phyloP scores from a whole-genome alignment of 2,797 vertebrate species.

The Dicrostonyx torquatus region DNA sequence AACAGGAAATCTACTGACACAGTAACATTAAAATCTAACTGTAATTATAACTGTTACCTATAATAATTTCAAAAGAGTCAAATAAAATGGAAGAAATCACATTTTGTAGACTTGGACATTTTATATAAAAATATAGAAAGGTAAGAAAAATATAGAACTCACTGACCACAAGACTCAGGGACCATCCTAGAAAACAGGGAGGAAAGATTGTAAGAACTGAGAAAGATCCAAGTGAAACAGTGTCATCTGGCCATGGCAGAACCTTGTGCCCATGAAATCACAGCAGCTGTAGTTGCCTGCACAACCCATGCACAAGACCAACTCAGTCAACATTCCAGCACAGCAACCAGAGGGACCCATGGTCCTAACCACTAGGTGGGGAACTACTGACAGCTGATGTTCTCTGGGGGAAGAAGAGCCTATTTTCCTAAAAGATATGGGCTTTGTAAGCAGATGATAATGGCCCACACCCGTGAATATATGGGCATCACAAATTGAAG shows the following conservation, averaged over 20 bases:
- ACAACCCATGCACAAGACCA: not conserved
- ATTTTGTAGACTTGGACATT: not conserved
- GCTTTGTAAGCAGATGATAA: not conserved
- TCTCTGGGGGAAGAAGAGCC: not conserved
- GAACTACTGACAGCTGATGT: not conserved
- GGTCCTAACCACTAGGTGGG: not conserved
- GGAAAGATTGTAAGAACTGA: not conserved
- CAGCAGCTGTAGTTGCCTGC: not conserved
- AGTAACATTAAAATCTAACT: not conserved
- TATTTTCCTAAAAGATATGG: not conserved
- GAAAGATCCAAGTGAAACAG: not conserved
- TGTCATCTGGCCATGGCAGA: no score
- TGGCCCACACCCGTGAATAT: not conserved
- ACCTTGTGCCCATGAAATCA: not conserved
- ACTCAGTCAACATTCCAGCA: not conserved
- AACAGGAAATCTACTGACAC: constrained; percentile 4
- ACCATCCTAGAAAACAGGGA: no score
- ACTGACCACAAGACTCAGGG: no score
- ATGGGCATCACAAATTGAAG: not conserved
- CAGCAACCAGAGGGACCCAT: no score
- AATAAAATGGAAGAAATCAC: not conserved
- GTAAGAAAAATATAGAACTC: not conserved
- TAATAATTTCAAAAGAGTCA: not conserved
- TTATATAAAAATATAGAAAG: constrained; percentile 6
- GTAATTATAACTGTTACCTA: not conserved